A percentile compares a stretch with the other conserved stretches of the same genome.
These are phyloP conservation scores for Cossypha polioptera DNA, from an alignment of 2,797 vertebrate genomes.

Conservation along the genomic window DNA sequence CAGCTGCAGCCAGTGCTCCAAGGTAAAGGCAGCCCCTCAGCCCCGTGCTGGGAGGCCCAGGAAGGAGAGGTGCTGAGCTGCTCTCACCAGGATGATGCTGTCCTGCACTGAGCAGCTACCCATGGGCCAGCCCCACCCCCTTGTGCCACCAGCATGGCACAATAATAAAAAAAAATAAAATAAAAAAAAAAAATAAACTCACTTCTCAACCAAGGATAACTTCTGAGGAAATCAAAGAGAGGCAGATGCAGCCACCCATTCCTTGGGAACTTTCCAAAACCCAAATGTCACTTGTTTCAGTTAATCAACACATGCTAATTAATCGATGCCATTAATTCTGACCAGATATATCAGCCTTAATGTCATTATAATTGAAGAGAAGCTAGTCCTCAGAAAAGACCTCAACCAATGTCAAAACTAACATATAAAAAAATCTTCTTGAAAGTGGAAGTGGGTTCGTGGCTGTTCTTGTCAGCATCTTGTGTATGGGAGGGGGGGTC, in stretches of 20 bases:
- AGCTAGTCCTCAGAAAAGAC: background rate
- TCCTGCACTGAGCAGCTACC: background rate
- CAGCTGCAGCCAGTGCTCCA: rapidly evolving
- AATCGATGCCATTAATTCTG: background rate
- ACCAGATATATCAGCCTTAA: background rate
- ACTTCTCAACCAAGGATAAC: background rate
- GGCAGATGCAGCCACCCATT: background rate
- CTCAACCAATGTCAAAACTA: background rate
- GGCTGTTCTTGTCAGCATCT: background rate
- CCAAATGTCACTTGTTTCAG: background rate
- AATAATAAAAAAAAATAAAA: too few species aligned
- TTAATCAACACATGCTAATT: background rate
- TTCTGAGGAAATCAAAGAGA: background rate
- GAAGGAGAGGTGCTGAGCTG: background rate
- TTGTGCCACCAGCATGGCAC: background rate
- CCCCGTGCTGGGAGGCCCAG: background rate
- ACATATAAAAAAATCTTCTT: rapidly evolving
- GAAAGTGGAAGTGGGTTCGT: background rate
- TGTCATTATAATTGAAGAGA: background rate
- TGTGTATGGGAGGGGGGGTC: background rate
- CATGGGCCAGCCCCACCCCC: background rate
- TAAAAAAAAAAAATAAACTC: too few species aligned
- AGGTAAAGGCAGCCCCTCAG: background rate
- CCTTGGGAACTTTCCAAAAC: background rate
- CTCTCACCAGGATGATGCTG: background rate